Conservation (phyloP, 2,888 invertebrate genomes). For the Drosophila dives region DNA sequence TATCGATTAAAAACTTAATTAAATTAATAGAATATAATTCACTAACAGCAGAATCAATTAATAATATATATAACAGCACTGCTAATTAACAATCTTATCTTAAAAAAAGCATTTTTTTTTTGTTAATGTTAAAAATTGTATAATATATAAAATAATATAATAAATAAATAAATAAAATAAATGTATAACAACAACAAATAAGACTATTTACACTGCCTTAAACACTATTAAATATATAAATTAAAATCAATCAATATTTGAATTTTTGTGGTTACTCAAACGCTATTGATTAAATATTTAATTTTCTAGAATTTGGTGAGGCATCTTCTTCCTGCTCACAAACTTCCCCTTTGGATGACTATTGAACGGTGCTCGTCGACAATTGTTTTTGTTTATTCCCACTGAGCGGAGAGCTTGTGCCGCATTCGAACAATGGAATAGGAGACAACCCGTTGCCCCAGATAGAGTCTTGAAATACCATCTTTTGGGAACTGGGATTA, state of each 20-base stretch:
- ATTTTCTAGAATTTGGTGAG: constrained; percentile 14
- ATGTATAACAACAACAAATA: not conserved
- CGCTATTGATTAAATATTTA: constrained; percentile 15
- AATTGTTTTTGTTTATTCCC: constrained; percentile 31
- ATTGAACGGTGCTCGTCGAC: constrained; percentile 17
- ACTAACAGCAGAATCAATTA: not conserved
- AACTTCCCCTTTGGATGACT: constrained; percentile 6
- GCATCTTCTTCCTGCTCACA: constrained; percentile 12
- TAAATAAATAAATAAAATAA: no score
- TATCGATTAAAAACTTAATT: not conserved
- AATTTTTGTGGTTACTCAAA: constrained; percentile 6
- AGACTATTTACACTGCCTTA: not conserved
- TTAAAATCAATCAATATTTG: constrained; percentile 13
- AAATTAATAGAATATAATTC: not conserved
- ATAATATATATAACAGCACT: not conserved
- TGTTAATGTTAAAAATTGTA: not conserved
- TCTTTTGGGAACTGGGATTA: constrained; percentile 34
- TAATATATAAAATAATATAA: not conserved
- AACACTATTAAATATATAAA: not conserved
- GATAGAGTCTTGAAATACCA: constrained; percentile 32
- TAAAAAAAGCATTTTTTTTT: not conserved
- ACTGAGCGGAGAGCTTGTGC: constrained; percentile 27
- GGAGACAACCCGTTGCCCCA: constrained; percentile 55
- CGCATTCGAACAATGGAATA: constrained; percentile 33
- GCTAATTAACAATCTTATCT: not conserved